These are phyloP conservation scores for Nebria brevicollis DNA, from an alignment of 2,888 invertebrate species.

Conservation along the genomic window DNA sequence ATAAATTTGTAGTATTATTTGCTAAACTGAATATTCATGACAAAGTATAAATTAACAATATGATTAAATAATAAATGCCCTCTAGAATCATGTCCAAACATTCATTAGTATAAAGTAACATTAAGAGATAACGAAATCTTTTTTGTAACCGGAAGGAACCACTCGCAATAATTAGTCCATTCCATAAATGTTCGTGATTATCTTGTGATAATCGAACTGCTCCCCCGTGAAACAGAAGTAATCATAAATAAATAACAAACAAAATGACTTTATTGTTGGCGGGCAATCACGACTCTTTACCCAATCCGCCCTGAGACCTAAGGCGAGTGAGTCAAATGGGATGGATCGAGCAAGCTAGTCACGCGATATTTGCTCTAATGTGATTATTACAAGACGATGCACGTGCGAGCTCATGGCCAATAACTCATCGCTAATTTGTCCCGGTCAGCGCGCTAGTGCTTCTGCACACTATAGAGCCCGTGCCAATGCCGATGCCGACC, in stretches of 20 bases:
- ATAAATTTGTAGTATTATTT: no score
- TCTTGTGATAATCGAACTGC: conserved; percentile 11
- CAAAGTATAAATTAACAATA: no score
- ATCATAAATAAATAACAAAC: conserved; percentile 25
- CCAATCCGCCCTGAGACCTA: background rate
- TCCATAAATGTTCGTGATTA: conserved; percentile 14
- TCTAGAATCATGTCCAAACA: no score
- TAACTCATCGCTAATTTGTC: conserved; percentile 44
- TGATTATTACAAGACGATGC: conserved; percentile 47
- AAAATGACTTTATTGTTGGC: conserved; percentile 8
- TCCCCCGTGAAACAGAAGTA: background rate
- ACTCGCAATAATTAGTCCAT: conserved; percentile 18
- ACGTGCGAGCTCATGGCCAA: conserved; percentile 33
- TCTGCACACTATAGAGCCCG: background rate
- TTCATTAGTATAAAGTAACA: background rate
- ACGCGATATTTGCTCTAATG: conserved; percentile 44
- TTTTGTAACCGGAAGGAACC: background rate
- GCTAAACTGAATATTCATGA: no score
- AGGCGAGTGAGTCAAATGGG: background rate
- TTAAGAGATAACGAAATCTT: background rate
- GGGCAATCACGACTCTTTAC: conserved; percentile 5
- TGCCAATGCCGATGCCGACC: background rate
- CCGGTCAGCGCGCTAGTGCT: conserved; percentile 30
- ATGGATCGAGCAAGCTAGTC: conserved; percentile 29
- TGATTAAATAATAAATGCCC: no score